These are phyloP conservation scores for Unio pictorum DNA, from an alignment of 2,888 invertebrate species.

Conservation along the genomic window DNA sequence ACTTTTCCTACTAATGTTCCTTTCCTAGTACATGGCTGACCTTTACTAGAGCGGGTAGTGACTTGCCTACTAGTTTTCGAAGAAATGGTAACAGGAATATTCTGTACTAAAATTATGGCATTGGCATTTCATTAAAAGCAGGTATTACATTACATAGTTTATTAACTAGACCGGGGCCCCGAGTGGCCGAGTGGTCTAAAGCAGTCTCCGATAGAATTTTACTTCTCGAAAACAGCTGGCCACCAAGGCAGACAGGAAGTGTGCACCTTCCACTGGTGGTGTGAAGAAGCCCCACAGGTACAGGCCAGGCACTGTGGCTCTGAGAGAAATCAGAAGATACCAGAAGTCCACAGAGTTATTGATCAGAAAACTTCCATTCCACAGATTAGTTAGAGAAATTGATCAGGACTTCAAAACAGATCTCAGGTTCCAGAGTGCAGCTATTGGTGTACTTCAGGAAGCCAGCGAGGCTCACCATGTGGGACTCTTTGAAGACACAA, in stretches of 20 bases:
- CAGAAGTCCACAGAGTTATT: constrained; percentile 71
- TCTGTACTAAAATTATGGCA: too few relatives aligned
- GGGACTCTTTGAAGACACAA: constrained; percentile 97
- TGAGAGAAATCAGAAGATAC: constrained; percentile 71
- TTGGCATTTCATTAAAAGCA: too few relatives aligned
- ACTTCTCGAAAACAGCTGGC: constrained; percentile 71
- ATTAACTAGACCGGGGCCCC: too few relatives aligned
- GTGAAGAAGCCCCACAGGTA: constrained; percentile 72
- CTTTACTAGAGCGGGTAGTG: too few relatives aligned
- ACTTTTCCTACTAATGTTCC: too few relatives aligned
- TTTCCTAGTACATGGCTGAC: too few relatives aligned
- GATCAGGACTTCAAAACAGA: constrained; percentile 72
- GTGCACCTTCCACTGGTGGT: constrained; percentile 71
- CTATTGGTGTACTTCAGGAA: constrained; percentile 71
- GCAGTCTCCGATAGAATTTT: too few relatives aligned
- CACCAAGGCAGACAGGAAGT: constrained; percentile 71
- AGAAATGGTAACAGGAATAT: too few relatives aligned
- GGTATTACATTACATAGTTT: too few relatives aligned
- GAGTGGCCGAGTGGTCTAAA: too few relatives aligned
- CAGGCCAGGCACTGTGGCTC: constrained; percentile 72
- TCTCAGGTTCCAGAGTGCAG: constrained; percentile 71
- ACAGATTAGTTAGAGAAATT: constrained; percentile 71
- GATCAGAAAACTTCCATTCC: constrained; percentile 71
- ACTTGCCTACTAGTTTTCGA: too few relatives aligned
- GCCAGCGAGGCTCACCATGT: constrained; percentile 67